Base-by-base conservation (phyloP, 2,113 vertebrate genomes). In the Nothobranchius kuhntae region DNA sequence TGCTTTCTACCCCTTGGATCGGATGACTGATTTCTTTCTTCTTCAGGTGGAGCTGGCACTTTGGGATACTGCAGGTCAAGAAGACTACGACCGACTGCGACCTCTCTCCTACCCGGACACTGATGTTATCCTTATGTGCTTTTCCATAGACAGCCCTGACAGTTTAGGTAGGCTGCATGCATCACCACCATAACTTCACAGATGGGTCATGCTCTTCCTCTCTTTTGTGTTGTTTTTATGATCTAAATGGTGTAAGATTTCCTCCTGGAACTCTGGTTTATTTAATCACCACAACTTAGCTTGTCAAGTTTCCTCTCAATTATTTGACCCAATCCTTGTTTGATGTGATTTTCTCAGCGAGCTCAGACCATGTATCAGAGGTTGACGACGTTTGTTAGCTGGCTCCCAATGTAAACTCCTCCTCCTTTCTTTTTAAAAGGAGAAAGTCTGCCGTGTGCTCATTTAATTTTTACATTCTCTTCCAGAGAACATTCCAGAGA, bases 81-180 rank as follows among this genome's bases (percentile, higher is more conserved):
- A 98, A 82, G 97, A 99, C 91, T 99, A 99, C 0, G 97, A 99
- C 81, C 81, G 97, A 44, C 90, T 99, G 87, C 91, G 97, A 75
- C 97, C 97, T 8, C 95, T 99, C 72, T 98, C 96, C 0, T 99
- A 99, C 86, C 97, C 97, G 0, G 97, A 98, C 92, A 99, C 97
- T 0, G 97, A 99, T 0, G 97, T 98, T 42, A 99, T 99, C 86
- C 96, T 99, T 78, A 98, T 99, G 97, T 99, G 97, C 83, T 99
- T 99, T 72, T 99, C 97, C 60, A 95, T 99, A n/a, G 97, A 99
- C 84, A 99, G 97, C 86, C 97, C 97, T 0, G 97, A 98, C 62
- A 98, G 96, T 90, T 95, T 99, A 46, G 97, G 97, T 98, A 91
- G 72, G 60, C 84, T 10, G 3, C 6, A 17, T 51, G 50, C 9